Evolutionary conservation across 2,113 vertebrate genomes (phyloP), one percentile per base, ranked within the genome.

Genomic region (Sinocyclocheilus rhinocerous): DNA sequence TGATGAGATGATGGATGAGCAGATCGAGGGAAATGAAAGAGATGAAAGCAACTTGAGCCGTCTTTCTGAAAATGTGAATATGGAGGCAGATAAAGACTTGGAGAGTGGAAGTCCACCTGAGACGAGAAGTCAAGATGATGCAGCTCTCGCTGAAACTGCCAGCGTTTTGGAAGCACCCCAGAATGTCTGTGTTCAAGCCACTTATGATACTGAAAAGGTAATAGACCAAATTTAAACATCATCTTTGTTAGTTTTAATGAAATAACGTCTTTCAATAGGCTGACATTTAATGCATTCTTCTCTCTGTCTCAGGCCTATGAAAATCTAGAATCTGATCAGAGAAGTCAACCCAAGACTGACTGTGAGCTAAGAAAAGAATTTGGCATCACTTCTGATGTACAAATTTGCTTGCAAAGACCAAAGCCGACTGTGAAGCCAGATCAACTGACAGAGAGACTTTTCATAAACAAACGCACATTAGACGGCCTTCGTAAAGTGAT

Each of bases 361-460:
- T 42, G 15, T 6, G 72, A 86, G 48, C 89, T 94, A 22, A 92
- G 92, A 88, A 82, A 78, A 59, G 89, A 85, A 0, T 95, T 94
- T 85, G 90, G 91, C 33, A 91, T 95, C 29, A 91, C 84, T 15
- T 86, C 88, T 1, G 90, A 94, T 73, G 75, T 94, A 2, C 91
- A 76, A 13, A 84, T 95, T 76, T 55, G 42, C 45, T 88, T 95
- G 75, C 86, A 87, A 80, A 93, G 76, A 76, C 45, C 90, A 10
- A 90, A 89, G 8, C 76, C 2, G 2, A 20, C 78, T 45, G 33
- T 42, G 39, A 70, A 87, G 52, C 4, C 42, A 39, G 42, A 70
- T 6, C 16, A 20, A 22, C 61, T 79, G 39, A n/a, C 61, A 42
- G 81, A 81, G 82, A 78, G 29, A 26, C 70, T 55, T 52, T 76